A percentile compares a stretch with the other conserved stretches of the same genome.
phyloP scores from a whole-genome alignment of 2,113 vertebrate species.

The Climacteris rufus region DNA sequence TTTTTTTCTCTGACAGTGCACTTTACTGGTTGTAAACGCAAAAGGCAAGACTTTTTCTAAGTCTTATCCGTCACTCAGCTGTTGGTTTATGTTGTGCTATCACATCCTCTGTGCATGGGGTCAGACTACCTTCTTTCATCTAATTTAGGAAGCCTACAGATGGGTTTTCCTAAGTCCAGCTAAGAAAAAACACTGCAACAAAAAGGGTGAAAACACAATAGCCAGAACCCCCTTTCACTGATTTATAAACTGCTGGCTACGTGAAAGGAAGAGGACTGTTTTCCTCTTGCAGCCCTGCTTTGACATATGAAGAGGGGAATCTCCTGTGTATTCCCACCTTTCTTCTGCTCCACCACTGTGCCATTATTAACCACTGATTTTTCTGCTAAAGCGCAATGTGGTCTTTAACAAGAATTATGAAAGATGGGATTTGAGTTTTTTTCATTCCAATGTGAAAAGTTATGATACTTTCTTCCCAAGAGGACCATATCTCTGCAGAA shows the following conservation, averaged over 20 bases:
- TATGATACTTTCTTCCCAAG: not conserved
- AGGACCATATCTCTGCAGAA: not conserved
- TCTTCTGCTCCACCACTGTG: not conserved
- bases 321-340: not conserved
- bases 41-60: not conserved
- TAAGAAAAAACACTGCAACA: not conserved
- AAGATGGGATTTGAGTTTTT: rapidly evolving
- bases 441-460: not conserved
- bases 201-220: not conserved
- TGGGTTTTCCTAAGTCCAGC: not conserved
- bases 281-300: not conserved
- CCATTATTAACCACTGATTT: not conserved
- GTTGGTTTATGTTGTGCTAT: not conserved
- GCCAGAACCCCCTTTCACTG: not conserved
- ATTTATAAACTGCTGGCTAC: not conserved
- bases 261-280: not conserved
- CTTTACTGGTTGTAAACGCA: not conserved
- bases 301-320: not conserved
- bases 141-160: not conserved
- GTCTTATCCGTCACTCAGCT: not conserved
- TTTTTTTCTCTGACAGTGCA: not conserved
- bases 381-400: not conserved
- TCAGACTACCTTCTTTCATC: not conserved
- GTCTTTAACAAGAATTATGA: not conserved
- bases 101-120: not conserved